Percentiles rank a stretch among this genome's conserved stretches.
These are phyloP conservation scores for Scaptomyza flava DNA, from an alignment of 2,888 invertebrate genomes.

Conservation along the genomic window DNA sequence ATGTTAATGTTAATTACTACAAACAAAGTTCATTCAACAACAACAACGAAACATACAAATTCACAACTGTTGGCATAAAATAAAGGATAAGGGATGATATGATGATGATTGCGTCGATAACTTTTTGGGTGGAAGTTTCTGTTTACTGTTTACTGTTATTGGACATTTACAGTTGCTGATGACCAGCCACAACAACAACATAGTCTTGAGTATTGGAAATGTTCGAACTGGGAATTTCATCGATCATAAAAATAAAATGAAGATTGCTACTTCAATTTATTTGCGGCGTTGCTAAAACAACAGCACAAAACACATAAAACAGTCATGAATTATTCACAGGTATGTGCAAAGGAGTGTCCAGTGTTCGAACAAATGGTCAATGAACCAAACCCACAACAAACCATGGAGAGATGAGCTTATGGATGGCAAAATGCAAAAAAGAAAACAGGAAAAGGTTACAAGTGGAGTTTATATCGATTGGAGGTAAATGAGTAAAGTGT, in stretches of 20 bases:
- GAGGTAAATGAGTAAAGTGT: not conserved
- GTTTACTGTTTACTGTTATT: constrained; percentile 61
- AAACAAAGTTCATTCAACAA: not conserved
- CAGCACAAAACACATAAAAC: constrained; percentile 53
- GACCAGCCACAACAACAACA: constrained; percentile 25
- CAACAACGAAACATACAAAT: not conserved
- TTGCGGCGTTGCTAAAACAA: constrained; percentile 59
- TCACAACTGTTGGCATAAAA: constrained; percentile 1
- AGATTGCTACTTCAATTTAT: constrained; percentile 77
- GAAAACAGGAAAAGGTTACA: not conserved
- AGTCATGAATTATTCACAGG: constrained; percentile 74
- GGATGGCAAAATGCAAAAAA: not conserved
- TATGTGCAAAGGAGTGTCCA: constrained; percentile 57
- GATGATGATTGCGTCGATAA: constrained; percentile 19
- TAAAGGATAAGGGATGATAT: constrained; percentile 33
- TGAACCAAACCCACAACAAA: constrained; percentile 31
- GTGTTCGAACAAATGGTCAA: constrained; percentile 26
- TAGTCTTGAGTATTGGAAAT: constrained; percentile 49
- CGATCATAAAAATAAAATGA: constrained; percentile 83
- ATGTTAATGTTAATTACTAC: constrained; percentile 2
- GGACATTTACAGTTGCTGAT: constrained; percentile 48
- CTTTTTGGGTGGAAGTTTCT: constrained; percentile 16
- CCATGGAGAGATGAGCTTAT: constrained; percentile 3
- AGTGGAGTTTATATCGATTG: constrained; percentile 20
- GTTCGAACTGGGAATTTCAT: constrained; percentile 83